Evolutionary conservation across 2,797 vertebrate genomes (phyloP).

Genomic region (Buphagus erythrorhynchus): DNA sequence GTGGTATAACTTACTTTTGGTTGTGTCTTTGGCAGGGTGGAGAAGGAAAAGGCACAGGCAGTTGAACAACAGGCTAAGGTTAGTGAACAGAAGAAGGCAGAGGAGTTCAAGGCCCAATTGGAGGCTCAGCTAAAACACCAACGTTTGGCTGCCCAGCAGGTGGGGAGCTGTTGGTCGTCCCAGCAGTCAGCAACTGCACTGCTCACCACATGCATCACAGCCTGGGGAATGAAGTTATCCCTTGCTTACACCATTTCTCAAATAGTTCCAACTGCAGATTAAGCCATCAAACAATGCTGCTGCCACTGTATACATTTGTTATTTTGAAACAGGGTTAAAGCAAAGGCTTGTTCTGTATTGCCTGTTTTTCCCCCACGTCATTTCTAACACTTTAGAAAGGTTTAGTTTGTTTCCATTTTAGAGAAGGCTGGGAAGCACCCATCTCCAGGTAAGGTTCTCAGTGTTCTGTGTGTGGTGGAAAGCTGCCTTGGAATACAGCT

Average conservation of each 20-base stretch:
- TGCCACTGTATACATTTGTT: not conserved
- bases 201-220: conserved; percentile 16
- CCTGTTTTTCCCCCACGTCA: not conserved
- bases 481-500: not conserved
- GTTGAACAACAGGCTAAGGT: conserved; percentile 94
- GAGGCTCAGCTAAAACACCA: conserved; percentile 92
- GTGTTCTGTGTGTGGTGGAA: not conserved
- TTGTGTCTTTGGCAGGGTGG: conserved; percentile 85
- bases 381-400: not conserved
- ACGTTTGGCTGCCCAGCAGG: conserved; percentile 89
- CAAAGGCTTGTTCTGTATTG: not conserved
- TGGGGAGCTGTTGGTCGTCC: conserved; percentile 69
- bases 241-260: not conserved
- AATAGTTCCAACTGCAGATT: not conserved
- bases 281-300: not conserved
- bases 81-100: conserved; percentile 86
- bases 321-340: not conserved
- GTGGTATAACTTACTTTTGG: conserved; percentile 14
- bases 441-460: not conserved
- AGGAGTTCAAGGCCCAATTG: conserved; percentile 89
- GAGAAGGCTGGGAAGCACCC: not conserved
- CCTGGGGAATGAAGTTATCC: not conserved
- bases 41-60: conserved; percentile 96
- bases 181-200: conserved; percentile 56
- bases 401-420: not conserved